A percentile compares a stretch with the other conserved stretches of the same genome.
Evolutionary conservation across 2,113 vertebrate genomes (phyloP).

Genomic region (Poecile atricapillus): DNA sequence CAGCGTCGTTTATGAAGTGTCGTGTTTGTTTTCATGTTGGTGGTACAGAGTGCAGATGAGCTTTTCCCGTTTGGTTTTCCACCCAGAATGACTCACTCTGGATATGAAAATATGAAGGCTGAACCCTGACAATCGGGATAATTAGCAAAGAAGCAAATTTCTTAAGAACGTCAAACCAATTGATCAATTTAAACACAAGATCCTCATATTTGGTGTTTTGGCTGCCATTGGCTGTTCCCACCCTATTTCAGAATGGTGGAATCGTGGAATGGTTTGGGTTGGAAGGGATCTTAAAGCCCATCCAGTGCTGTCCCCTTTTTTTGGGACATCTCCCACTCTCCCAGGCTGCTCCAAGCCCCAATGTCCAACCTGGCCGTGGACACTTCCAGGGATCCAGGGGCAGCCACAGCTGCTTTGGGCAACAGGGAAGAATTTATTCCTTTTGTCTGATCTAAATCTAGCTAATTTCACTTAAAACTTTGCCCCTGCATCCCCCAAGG

Average conservation of each 20-base stretch:
- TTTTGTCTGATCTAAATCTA: not conserved
- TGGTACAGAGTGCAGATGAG: not conserved
- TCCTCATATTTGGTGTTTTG: not conserved
- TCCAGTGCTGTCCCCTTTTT: not conserved
- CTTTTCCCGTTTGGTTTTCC: not conserved
- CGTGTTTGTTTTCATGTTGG: fast-evolving
- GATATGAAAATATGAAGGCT: not conserved
- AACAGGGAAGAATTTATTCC: not conserved
- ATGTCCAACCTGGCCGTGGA: not conserved
- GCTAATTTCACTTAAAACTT: not conserved
- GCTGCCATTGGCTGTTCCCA: not conserved
- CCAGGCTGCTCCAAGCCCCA: not conserved
- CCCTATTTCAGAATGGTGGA: not conserved
- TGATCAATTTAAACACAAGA: not conserved
- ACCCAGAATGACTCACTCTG: not conserved
- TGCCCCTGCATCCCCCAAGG: not conserved
- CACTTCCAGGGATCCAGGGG: not conserved
- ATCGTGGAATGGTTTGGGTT: not conserved
- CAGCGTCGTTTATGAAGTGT: not conserved
- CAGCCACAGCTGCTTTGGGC: not conserved
- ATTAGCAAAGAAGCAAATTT: not conserved
- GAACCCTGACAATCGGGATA: not conserved
- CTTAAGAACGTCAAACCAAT: not conserved
- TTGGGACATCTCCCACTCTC: not conserved
- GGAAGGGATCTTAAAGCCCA: not conserved